Percentiles rank a stretch among this genome's conserved stretches.
phyloP scores from a whole-genome alignment of 2,113 vertebrate genomes.

The Steatornis caripensis region DNA sequence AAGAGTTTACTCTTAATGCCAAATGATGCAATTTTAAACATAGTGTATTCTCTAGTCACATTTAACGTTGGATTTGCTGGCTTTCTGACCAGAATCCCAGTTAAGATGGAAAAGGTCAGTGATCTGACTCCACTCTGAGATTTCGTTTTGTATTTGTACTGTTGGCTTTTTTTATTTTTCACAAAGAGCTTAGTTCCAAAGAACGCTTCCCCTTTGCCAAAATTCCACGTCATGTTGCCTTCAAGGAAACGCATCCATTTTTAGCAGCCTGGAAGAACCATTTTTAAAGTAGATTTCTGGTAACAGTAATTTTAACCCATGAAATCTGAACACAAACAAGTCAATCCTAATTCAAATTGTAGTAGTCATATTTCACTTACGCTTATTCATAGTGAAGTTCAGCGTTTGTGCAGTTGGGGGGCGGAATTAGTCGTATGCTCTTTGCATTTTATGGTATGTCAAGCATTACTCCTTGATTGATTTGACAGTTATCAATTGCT shows the following conservation, averaged over 20 bases:
- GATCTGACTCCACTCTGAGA: background rate
- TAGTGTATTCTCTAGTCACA: background rate
- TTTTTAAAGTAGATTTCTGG: background rate
- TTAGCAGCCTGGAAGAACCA: background rate
- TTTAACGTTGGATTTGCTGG: background rate
- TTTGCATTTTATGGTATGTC: background rate
- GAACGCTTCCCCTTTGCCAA: constrained; percentile 39
- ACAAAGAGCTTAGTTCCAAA: constrained; percentile 39
- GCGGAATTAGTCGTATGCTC: background rate
- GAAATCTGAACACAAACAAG: background rate
- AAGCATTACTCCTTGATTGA: background rate
- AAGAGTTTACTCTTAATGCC: background rate
- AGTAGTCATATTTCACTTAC: background rate
- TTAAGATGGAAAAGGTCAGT: constrained; percentile 3
- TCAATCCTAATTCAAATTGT: background rate
- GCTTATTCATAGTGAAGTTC: background rate
- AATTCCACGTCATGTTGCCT: constrained; percentile 32
- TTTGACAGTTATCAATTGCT: background rate
- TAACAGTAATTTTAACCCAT: background rate
- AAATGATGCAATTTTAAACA: background rate
- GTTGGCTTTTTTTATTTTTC: constrained; percentile 35
- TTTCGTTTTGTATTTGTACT: background rate
- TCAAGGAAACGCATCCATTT: constrained; percentile 52
- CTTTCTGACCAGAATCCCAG: background rate
- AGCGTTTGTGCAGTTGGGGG: background rate